Evolutionary conservation across 2,113 vertebrate genomes (phyloP).

Genomic region (Silurus asotus): DNA sequence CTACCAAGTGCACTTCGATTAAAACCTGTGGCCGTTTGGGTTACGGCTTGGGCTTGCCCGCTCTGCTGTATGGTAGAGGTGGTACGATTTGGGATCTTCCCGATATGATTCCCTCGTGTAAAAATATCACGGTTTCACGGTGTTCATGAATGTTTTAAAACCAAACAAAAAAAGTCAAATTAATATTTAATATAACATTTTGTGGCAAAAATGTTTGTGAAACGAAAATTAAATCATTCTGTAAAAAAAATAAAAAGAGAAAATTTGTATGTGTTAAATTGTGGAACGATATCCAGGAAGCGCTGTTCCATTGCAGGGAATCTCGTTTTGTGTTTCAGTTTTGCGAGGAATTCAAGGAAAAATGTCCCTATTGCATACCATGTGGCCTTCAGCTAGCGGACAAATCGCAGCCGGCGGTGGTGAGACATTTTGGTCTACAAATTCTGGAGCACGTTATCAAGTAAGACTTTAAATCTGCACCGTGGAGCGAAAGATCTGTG

Average conservation of each 20-base stretch:
- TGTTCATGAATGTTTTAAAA: neutral
- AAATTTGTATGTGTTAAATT: no score
- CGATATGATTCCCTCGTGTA: neutral
- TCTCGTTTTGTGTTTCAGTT: conserved; percentile 73
- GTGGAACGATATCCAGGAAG: no score
- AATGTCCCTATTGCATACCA: conserved; percentile 87
- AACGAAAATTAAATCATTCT: no score
- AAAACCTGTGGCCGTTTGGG: neutral
- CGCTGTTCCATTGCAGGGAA: no score
- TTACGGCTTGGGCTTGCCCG: neutral
- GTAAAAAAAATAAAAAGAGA: neutral
- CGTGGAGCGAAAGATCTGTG: neutral
- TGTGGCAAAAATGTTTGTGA: neutral
- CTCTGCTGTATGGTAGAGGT: neutral
- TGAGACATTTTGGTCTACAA: conserved; percentile 97
- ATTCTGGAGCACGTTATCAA: conserved; percentile 96
- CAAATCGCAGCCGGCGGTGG: conserved; percentile 85
- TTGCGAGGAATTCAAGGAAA: conserved; percentile 97
- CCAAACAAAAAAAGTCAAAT: neutral
- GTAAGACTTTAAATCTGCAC: conserved; percentile 51
- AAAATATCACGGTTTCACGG: neutral
- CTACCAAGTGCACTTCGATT: neutral
- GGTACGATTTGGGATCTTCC: neutral
- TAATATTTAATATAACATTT: neutral
- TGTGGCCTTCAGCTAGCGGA: conserved; percentile 91